Conservation (phyloP, 2,797 vertebrate genomes). For the Lycodopsis pacificus region DNA sequence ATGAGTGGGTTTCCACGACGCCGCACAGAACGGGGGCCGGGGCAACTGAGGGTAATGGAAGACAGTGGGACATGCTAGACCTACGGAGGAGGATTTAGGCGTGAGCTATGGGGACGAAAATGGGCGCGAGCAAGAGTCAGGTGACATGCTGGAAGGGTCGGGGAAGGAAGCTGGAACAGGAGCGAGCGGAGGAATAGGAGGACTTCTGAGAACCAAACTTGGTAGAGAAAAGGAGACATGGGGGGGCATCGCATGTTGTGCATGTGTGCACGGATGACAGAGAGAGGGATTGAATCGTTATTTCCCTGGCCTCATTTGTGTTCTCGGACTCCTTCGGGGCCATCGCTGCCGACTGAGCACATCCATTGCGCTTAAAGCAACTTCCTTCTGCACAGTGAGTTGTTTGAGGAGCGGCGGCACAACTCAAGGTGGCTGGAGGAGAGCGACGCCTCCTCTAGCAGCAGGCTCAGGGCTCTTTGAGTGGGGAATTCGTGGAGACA, state of each 20-base stretch:
- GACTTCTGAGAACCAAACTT: slow-evolving; percentile 38
- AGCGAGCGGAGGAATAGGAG: slow-evolving; percentile 39
- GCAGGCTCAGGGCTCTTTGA: slow-evolving; percentile 31
- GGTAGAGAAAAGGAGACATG: slow-evolving; percentile 1
- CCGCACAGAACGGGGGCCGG: not conserved
- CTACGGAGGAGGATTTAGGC: slow-evolving; percentile 23
- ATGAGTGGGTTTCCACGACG: slow-evolving; percentile 39
- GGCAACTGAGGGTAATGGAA: slow-evolving; percentile 52
- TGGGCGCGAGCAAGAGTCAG: slow-evolving; percentile 5
- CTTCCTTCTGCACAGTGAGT: slow-evolving; percentile 60
- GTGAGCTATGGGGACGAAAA: not conserved
- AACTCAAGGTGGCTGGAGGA: slow-evolving; percentile 67
- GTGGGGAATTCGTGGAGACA: slow-evolving; percentile 26
- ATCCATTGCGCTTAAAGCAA: slow-evolving; percentile 65
- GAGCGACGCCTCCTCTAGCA: slow-evolving; percentile 50
- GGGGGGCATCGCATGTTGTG: not conserved
- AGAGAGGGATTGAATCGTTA: slow-evolving; percentile 35
- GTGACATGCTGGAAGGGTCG: not conserved
- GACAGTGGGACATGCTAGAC: slow-evolving; percentile 39
- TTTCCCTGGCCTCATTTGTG: slow-evolving; percentile 51
- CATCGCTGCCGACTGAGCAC: slow-evolving; percentile 52
- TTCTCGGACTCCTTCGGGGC: slow-evolving; percentile 42
- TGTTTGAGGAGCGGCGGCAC: slow-evolving; percentile 66
- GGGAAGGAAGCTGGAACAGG: slow-evolving; percentile 21
- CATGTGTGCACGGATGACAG: slow-evolving; percentile 8